These are phyloP conservation scores for Lepidotrigona ventralis DNA, from an alignment of 1,140 invertebrate species.

Conservation along the genomic window DNA sequence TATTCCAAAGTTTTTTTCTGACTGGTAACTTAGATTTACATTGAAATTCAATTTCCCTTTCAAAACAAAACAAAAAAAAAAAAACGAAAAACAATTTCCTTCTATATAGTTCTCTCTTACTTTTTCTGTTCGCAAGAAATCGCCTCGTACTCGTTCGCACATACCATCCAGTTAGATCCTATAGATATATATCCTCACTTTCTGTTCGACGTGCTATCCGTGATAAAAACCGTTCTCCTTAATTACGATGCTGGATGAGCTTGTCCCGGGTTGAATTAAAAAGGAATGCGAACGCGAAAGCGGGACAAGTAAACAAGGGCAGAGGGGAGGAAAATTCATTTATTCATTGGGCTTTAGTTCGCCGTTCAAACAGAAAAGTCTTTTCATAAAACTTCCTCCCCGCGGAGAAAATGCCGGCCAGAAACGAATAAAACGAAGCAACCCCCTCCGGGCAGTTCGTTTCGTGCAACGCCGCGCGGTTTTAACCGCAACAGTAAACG, in stretches of 20 bases:
- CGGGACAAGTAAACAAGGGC: conserved; percentile 7
- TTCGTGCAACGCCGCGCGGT: no score
- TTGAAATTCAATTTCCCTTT: neutral
- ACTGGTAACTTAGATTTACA: neutral
- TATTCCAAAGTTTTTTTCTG: neutral
- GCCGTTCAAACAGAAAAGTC: neutral
- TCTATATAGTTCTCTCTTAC: no score
- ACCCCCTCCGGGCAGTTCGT: no score
- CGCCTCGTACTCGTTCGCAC: neutral
- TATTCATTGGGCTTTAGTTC: conserved; percentile 6
- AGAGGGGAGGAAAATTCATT: conserved; percentile 4
- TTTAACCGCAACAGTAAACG: conserved; percentile 11
- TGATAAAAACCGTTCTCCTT: neutral
- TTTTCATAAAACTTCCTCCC: neutral
- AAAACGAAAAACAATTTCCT: neutral
- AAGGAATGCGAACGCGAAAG: conserved; percentile 1
- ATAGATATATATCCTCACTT: neutral
- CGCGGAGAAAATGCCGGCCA: neutral
- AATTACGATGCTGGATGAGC: conserved; percentile 9
- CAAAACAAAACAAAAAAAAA: neutral
- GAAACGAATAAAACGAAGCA: neutral
- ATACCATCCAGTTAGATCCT: neutral
- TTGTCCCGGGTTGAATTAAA: neutral
- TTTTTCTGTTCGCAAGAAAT: neutral
- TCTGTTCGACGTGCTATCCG: neutral